Base-by-base conservation (phyloP, 2,113 vertebrate species). In the Leucopsar rothschildi region DNA sequence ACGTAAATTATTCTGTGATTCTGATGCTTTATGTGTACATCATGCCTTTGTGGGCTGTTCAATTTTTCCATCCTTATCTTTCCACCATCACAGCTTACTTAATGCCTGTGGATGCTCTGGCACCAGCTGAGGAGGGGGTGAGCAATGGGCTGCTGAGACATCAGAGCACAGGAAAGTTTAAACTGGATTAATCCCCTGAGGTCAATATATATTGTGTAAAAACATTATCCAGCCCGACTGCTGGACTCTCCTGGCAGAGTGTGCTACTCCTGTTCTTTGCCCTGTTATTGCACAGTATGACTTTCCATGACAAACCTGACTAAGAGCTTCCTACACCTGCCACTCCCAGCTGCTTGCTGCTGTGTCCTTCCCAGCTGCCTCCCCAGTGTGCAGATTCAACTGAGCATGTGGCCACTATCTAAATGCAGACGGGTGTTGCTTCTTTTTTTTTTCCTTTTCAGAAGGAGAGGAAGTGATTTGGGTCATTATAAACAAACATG, bases 241-340 rank as follows among this genome's bases (percentile, higher is more conserved):
- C 5, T 0, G 3, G 3, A 35, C 18, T 86, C 27, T 81, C 10
- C 45, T 65, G 66, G 44, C 87, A 89, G 31, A 0, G 0, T 59
- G 40, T 70, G 28, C 79, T 52, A 25, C 68, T 39, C 68, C 88
- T 3, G 3, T 69, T 69, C 78, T 76, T 68, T 82, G 87, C 49
- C 66, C 53, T n/a, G 19, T 57, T 92, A 87, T 93, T 93, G 63
- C 53, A 65, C 42, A 47, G 78, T 93, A 50, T 42, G 52, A 69
- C 88, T 96, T 95, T 86, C 79, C 76, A 73, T 9, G 60, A 63
- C 76, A 93, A 88, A 90, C 68, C 68, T 92, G 85, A 90, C 85
- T 76, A 93, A 92, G 80, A 92, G 24, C 76, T 93, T 97, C 95
- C 93, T 50, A 90, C 88, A 93, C 76, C 79, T 92, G 76, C 90